Evolutionary conservation across 2,888 invertebrate genomes (phyloP).

Genomic region (Candidula unifasciata): DNA sequence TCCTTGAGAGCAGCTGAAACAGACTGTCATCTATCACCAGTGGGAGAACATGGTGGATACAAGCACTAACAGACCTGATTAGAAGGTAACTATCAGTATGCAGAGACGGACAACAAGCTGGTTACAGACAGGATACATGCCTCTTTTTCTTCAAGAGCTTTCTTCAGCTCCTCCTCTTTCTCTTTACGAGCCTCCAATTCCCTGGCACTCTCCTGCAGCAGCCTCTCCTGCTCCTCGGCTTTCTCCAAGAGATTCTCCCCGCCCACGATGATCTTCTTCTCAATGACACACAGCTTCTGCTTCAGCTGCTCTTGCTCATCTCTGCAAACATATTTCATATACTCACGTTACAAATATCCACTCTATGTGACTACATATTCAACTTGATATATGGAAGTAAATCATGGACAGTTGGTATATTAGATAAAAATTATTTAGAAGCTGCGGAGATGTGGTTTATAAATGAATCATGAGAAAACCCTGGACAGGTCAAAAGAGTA

Average conservation of each 20-base stretch:
- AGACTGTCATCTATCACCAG: too few relatives aligned
- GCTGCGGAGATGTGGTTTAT: too few relatives aligned
- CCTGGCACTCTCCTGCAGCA: slow-evolving; percentile 90
- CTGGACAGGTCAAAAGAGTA: too few relatives aligned
- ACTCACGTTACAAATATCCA: background rate
- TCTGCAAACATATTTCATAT: slow-evolving; percentile 57
- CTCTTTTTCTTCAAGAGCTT: slow-evolving; percentile 91
- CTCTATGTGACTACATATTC: background rate
- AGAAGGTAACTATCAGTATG: too few relatives aligned
- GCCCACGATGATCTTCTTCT: slow-evolving; percentile 96
- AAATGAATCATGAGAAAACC: too few relatives aligned
- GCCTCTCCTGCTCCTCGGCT: slow-evolving; percentile 92
- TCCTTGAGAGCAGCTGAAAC: too few relatives aligned
- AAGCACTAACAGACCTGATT: too few relatives aligned
- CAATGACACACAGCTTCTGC: slow-evolving; percentile 89
- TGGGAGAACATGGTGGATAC: too few relatives aligned
- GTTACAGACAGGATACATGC: slow-evolving; percentile 75
- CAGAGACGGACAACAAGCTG: too few relatives aligned
- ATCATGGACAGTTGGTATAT: background rate
- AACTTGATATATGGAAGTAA: too few relatives aligned
- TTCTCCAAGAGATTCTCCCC: slow-evolving; percentile 98
- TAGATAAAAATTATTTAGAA: too few relatives aligned
- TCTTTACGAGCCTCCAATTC: slow-evolving; percentile 81
- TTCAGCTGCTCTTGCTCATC: slow-evolving; percentile 89
- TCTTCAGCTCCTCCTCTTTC: slow-evolving; percentile 88